Percentiles rank a stretch among this genome's conserved stretches.
Conservation (phyloP, 2,797 vertebrate genomes). For the Melanotaenia boesemani region DNA sequence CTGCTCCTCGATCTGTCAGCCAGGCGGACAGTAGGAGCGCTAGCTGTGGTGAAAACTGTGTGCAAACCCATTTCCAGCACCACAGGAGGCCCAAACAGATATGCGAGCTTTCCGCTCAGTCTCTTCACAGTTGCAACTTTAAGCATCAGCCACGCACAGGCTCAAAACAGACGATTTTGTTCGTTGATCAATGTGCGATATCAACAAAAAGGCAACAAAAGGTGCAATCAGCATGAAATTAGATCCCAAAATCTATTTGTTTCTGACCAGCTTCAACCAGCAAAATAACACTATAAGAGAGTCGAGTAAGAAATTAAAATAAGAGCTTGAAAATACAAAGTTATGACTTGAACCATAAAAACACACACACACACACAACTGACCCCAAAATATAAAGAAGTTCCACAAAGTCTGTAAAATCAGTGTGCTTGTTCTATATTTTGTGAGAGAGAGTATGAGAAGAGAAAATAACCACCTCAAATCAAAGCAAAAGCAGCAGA, state of each 20-base stretch:
- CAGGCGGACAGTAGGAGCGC: constrained; percentile 53
- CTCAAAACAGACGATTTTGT: constrained; percentile 14
- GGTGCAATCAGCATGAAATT: background rate
- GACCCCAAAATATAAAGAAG: background rate
- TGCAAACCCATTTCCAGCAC: constrained; percentile 58
- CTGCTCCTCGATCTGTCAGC: constrained; percentile 45
- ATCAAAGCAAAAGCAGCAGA: constrained; percentile 31
- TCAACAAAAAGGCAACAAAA: background rate
- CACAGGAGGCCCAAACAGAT: constrained; percentile 31
- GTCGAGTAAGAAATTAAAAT: background rate
- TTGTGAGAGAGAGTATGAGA: background rate
- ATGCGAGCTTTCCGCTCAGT: constrained; percentile 41
- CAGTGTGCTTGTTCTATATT: background rate
- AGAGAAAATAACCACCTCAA: constrained; percentile 13
- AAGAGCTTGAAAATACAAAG: background rate
- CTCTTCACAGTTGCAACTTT: constrained; percentile 46
- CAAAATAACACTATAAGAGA: background rate
- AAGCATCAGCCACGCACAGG: constrained; percentile 5
- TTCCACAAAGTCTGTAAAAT: background rate
- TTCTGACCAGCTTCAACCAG: background rate
- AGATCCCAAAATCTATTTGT: background rate
- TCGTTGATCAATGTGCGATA: background rate
- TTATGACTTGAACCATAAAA: background rate
- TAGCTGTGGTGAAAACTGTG: constrained; percentile 61
- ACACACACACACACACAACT: background rate